A percentile compares a stretch with the other conserved stretches of the same genome.
phyloP scores from a whole-genome alignment of 2,888 invertebrate genomes.

The Pheosia gnoma region DNA sequence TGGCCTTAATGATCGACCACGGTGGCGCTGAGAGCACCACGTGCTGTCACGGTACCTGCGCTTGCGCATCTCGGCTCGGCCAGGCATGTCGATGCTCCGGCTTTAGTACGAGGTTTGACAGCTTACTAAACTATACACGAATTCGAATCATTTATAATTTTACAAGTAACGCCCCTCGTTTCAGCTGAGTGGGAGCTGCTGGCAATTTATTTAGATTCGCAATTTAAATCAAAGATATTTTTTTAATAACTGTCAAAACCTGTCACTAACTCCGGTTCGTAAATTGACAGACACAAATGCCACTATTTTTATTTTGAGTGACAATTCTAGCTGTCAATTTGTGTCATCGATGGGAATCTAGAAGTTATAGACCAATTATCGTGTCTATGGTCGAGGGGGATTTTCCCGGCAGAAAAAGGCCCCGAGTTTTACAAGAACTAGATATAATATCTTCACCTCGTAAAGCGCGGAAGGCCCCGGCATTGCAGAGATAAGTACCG shows the following conservation, averaged over 20 bases:
- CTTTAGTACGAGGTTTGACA: neutral
- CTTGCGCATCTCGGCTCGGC: neutral
- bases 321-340: no score
- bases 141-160: neutral
- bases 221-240: no score
- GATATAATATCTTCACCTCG: no score
- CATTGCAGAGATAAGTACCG: neutral
- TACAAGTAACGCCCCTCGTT: neutral
- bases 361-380: no score
- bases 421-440: no score
- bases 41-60: neutral
- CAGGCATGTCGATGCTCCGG: neutral
- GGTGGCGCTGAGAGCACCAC: conserved; percentile 22
- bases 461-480: neutral
- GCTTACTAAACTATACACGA: neutral
- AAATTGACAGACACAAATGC: no score
- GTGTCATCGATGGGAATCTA: no score
- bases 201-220: neutral
- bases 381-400: neutral
- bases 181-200: neutral
- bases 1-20: conserved; percentile 41
- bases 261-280: no score
- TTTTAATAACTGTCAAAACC: no score
- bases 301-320: no score
- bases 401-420: neutral